These are phyloP conservation scores for Mycetomoellerius zeteki DNA, from an alignment of 1,140 invertebrate genomes.

Conservation along the genomic window DNA sequence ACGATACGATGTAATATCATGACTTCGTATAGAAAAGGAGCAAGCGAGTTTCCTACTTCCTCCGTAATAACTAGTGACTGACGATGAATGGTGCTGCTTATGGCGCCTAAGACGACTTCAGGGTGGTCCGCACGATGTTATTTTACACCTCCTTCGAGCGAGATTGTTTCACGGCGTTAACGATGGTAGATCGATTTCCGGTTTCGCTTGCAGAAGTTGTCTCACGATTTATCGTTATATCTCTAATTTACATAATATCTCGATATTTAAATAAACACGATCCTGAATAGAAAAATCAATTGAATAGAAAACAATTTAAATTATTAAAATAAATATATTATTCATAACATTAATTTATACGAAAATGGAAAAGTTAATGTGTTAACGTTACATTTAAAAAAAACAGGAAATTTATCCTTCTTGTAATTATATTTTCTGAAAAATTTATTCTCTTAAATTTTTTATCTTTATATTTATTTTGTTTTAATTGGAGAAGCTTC, in stretches of 20 bases:
- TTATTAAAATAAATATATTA: not conserved
- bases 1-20: conserved; percentile 17
- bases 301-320: not conserved
- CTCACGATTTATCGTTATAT: not conserved
- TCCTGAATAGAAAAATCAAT: not conserved
- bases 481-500: not conserved
- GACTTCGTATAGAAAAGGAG: conserved; percentile 32
- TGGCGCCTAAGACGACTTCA: conserved; percentile 73
- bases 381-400: not conserved
- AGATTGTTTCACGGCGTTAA: conserved; percentile 27
- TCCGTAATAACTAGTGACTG: conserved; percentile 50
- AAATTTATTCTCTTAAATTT: not conserved
- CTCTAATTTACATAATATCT: not conserved
- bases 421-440: not conserved
- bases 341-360: not conserved
- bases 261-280: not conserved
- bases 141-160: conserved; percentile 74
- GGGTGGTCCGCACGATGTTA: conserved; percentile 81
- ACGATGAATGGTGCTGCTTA: conserved; percentile 55
- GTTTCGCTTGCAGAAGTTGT: not conserved
- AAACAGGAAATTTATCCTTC: not conserved
- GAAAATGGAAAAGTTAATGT: not conserved
- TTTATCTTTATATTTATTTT: not conserved
- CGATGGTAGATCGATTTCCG: not conserved
- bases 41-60: conserved; percentile 46